Conservation (phyloP, 2,888 invertebrate genomes). For the Aporophyla nigra region DNA sequence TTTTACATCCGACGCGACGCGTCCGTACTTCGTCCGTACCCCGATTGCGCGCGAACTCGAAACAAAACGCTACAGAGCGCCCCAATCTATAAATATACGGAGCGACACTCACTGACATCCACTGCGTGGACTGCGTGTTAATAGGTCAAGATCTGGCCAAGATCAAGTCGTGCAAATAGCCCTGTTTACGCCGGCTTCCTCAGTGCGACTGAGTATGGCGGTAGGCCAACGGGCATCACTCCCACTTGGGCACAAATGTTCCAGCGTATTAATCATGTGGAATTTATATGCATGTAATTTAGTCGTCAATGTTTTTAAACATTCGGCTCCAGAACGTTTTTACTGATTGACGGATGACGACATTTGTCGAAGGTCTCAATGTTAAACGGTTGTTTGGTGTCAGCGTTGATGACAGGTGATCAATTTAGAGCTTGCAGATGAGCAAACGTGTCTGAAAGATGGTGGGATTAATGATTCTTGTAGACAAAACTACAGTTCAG, state of each 20-base stretch:
- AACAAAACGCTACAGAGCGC: conserved; percentile 81
- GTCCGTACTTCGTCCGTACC: conserved; percentile 74
- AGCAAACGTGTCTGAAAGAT: background rate
- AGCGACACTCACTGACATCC: conserved; percentile 88
- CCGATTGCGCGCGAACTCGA: conserved; percentile 76
- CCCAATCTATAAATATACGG: conserved; percentile 86
- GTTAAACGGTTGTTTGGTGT: conserved; percentile 36
- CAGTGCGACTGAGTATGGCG: conserved; percentile 67
- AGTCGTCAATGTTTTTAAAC: conserved; percentile 50
- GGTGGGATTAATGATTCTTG: background rate
- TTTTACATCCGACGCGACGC: conserved; percentile 80
- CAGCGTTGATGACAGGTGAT: conserved; percentile 23
- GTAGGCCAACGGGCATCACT: conserved; percentile 67
- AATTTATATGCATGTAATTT: conserved; percentile 56
- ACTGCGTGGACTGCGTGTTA: conserved; percentile 85
- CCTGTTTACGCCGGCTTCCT: conserved; percentile 85
- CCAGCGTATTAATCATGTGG: conserved; percentile 49
- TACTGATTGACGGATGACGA: conserved; percentile 45
- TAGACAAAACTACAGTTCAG: conserved; percentile 2
- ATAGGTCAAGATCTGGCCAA: conserved; percentile 91
- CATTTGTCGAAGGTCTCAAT: conserved; percentile 24
- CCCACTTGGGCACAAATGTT: conserved; percentile 53
- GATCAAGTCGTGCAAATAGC: conserved; percentile 87
- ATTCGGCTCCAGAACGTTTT: conserved; percentile 17
- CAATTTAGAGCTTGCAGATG: conserved; percentile 13